These are phyloP conservation scores for Tretioscincus oriximinensis DNA, from an alignment of 2,113 vertebrate species.

Conservation along the genomic window DNA sequence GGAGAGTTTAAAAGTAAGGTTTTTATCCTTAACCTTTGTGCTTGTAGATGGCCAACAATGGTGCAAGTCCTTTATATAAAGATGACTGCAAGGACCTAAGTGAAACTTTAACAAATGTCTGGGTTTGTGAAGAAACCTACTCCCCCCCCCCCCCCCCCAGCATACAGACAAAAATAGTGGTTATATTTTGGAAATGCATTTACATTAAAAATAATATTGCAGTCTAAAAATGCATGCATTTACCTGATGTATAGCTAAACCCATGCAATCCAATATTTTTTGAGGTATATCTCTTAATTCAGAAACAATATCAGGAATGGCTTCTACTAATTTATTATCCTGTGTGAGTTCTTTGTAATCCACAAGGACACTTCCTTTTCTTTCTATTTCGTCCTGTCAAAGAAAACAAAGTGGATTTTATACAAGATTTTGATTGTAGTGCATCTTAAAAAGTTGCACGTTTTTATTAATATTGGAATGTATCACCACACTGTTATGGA, in stretches of 20 bases:
- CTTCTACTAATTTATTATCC: slow-evolving; percentile 68
- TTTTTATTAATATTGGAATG: not conserved
- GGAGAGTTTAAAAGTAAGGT: too few species aligned
- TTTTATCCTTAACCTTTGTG: too few species aligned
- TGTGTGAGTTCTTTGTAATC: slow-evolving; percentile 86
- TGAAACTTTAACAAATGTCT: not conserved
- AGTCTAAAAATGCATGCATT: not conserved
- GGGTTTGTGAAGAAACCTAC: not conserved
- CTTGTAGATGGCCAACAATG: too few species aligned
- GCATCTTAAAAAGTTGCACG: not conserved
- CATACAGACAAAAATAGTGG: not conserved
- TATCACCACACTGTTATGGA: not conserved
- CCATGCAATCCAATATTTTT: slow-evolving; percentile 87
- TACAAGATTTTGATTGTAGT: not conserved
- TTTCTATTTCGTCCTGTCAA: slow-evolving; percentile 95
- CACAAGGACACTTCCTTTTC: slow-evolving; percentile 95
- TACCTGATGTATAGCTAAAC: slow-evolving; percentile 95
- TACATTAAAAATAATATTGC: not conserved
- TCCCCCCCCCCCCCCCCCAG: not conserved
- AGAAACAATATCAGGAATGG: slow-evolving; percentile 73
- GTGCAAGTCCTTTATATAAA: too few species aligned
- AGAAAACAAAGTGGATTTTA: slow-evolving; percentile 6
- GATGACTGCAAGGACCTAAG: too few species aligned
- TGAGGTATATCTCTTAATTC: slow-evolving; percentile 89
- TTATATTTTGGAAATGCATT: not conserved